These are phyloP conservation scores for Cerastis rubricosa DNA, from an alignment of 2,888 invertebrate genomes.

Conservation along the genomic window DNA sequence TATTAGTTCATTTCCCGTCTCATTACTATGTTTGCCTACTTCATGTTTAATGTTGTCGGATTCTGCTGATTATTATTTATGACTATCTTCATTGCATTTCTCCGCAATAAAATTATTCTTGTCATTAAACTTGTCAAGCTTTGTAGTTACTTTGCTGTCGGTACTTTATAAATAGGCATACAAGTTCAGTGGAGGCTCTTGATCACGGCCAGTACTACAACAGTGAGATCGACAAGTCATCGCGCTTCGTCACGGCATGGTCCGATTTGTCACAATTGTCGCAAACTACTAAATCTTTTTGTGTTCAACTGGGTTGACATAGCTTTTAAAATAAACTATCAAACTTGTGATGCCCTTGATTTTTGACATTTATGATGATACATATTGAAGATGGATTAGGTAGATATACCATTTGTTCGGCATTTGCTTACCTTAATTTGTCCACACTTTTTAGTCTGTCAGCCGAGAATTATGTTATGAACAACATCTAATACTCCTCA, in stretches of 20 bases:
- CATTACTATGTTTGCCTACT: slow-evolving; percentile 35
- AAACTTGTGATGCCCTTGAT: background rate
- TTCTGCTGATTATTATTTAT: slow-evolving; percentile 36
- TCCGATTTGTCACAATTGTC: slow-evolving; percentile 82
- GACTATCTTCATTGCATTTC: slow-evolving; percentile 22
- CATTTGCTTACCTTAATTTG: background rate
- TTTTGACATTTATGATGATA: background rate
- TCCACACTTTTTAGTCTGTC: background rate
- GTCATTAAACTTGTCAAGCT: background rate
- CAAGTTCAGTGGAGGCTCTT: slow-evolving; percentile 59
- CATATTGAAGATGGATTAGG: background rate
- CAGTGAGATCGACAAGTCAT: slow-evolving; percentile 81
- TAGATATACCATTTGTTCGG: background rate
- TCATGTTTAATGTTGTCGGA: slow-evolving; percentile 32
- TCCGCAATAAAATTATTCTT: slow-evolving; percentile 14
- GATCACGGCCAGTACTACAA: slow-evolving; percentile 63
- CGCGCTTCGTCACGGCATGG: slow-evolving; percentile 71
- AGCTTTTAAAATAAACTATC: slow-evolving; percentile 38
- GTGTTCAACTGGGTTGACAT: slow-evolving; percentile 42
- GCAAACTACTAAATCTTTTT: slow-evolving; percentile 67
- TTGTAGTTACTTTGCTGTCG: slow-evolving; percentile 18
- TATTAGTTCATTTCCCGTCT: slow-evolving; percentile 56
- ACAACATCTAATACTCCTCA: background rate
- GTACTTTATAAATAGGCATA: slow-evolving; percentile 40
- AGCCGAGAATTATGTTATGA: background rate